Base-by-base conservation (phyloP, 2,888 invertebrate species). In the Melanargia galathea region DNA sequence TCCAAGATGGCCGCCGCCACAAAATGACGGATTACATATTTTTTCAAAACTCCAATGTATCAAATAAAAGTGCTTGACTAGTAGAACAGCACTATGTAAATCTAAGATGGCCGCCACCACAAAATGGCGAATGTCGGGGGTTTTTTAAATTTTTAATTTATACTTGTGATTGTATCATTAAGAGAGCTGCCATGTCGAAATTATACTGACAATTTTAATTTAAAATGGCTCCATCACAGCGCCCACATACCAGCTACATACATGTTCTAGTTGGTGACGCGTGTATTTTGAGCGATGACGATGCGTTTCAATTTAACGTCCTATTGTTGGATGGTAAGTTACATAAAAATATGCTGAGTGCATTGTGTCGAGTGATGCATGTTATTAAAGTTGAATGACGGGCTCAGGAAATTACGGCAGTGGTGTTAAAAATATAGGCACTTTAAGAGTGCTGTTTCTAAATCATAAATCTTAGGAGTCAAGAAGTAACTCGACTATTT, bases 321-420 rank as follows among this genome's bases (percentile, higher is more conserved):
- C 45, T 30, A 46, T 57, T 57, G 57, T 57, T 57, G 20, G 43
- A 20, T 30, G 11, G 35, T 43, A 16, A 40, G 40, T 33, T 40
- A 35, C 51, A 51, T 51, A 16, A 38, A 30, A 52, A 62, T 57
- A 35, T 49, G 45, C 60, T 46, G 38, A 65, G 65, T 63, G 63
- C 63, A 65, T 55, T 56, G 65, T 56, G 65, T 24, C 10, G 54
- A 60, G 46, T 51, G 65, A 63, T 65, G 40, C 20, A 40, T 63
- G 45, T 20, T 45, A 55, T 54, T 64, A 52, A 2, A 8, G 30
- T 63, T 38, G 43, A 56, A 26, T 48, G 18, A 20, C 52, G 22
- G 38, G 16, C 22, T 49, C 1, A 46, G 2, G 22, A 2, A 13
- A 13, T 48, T 13, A 26, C 6, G 35, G 20, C 33, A 30, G 30